phyloP scores from a whole-genome alignment of 1,140 invertebrate genomes.

The Pseudomyrmex concolor region DNA sequence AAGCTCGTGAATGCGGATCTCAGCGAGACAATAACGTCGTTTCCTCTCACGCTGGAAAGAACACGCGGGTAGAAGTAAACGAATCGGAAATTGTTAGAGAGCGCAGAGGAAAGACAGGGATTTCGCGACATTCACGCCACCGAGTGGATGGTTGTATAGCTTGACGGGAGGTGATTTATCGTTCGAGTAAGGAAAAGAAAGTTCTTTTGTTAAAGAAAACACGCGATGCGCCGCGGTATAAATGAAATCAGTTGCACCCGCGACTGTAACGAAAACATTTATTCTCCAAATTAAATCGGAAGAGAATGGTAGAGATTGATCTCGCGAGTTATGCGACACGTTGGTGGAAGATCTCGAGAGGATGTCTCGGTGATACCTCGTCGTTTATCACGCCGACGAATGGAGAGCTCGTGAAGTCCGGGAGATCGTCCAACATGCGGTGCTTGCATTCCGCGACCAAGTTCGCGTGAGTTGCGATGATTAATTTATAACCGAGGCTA shows the following conservation, averaged over 20 bases:
- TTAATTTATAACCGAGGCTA: slow-evolving; percentile 64
- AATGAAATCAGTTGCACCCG: neutral
- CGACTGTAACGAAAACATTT: slow-evolving; percentile 61
- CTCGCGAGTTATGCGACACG: slow-evolving; percentile 46
- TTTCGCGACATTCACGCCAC: neutral
- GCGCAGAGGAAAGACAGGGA: slow-evolving; percentile 11
- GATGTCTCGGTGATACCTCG: slow-evolving; percentile 26
- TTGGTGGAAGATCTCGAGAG: slow-evolving; percentile 12
- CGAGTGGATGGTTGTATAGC: neutral
- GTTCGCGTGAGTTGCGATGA: slow-evolving; percentile 59
- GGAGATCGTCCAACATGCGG: slow-evolving; percentile 46
- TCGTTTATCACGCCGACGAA: slow-evolving; percentile 38
- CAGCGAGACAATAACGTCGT: neutral
- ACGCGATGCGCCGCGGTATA: neutral
- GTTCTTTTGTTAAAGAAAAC: too few relatives aligned
- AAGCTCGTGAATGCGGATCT: slow-evolving; percentile 18
- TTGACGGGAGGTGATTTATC: slow-evolving; percentile 64
- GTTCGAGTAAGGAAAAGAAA: slow-evolving; percentile 15
- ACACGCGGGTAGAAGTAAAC: neutral
- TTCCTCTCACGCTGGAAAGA: neutral
- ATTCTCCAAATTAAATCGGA: slow-evolving; percentile 63
- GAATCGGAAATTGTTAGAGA: neutral
- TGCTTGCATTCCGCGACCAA: slow-evolving; percentile 37
- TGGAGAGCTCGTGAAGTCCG: slow-evolving; percentile 32
- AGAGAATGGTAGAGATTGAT: slow-evolving; percentile 62